phyloP scores from a whole-genome alignment of 2,797 vertebrate genomes.

The Lutjanus campechanus region DNA sequence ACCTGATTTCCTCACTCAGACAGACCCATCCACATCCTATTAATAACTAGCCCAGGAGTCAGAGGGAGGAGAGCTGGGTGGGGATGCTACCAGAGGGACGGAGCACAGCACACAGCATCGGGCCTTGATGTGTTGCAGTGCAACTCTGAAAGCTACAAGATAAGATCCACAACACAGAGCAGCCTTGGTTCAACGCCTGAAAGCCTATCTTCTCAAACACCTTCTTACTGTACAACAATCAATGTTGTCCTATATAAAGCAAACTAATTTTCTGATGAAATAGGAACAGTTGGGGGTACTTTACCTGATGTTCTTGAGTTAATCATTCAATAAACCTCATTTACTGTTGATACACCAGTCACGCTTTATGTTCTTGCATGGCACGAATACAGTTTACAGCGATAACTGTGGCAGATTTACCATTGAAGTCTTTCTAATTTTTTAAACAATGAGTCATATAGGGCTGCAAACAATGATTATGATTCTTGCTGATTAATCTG shows the following conservation, averaged over 20 bases:
- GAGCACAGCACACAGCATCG: not conserved
- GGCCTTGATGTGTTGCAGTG: constrained; percentile 23
- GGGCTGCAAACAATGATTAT: too few species aligned
- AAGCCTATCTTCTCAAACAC: not conserved
- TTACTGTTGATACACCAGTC: not conserved
- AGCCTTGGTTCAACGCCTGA: not conserved
- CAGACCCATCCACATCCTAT: constrained; percentile 67
- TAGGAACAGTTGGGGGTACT: not conserved
- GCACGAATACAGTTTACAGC: not conserved
- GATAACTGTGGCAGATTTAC: not conserved
- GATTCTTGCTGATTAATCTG: too few species aligned
- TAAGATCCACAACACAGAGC: constrained; percentile 1
- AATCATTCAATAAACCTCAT: not conserved
- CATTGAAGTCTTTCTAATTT: not conserved
- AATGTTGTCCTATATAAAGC: not conserved
- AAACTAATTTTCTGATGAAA: not conserved
- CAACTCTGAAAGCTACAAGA: constrained; percentile 15
- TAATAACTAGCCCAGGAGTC: constrained; percentile 72
- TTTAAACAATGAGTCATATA: too few species aligned
- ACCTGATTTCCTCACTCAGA: constrained; percentile 77
- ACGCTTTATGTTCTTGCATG: not conserved
- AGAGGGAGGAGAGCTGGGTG: constrained; percentile 45
- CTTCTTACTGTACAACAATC: not conserved
- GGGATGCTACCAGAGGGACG: constrained; percentile 24
- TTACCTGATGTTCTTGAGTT: not conserved